These are phyloP conservation scores for Pseudoatta argentina DNA, from an alignment of 1,140 invertebrate species.

Conservation along the genomic window DNA sequence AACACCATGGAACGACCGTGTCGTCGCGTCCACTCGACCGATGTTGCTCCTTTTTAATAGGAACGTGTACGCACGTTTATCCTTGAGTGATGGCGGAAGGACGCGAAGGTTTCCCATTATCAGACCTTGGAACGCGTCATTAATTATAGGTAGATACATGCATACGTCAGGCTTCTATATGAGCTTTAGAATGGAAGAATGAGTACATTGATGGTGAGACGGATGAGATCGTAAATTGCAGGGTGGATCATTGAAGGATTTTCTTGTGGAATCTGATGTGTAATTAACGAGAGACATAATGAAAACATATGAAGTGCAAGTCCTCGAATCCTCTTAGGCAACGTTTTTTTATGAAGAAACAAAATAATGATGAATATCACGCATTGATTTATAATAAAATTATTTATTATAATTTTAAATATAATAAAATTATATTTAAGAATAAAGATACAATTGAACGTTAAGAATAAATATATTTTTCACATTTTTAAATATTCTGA, in stretches of 20 bases:
- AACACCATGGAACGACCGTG: conserved; percentile 73
- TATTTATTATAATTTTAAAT: too few relatives aligned
- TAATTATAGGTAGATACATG: conserved; percentile 43
- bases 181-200: conserved; percentile 30
- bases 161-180: conserved; percentile 12
- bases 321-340: not conserved
- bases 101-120: conserved; percentile 22
- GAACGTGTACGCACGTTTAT: conserved; percentile 27
- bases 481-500: not conserved
- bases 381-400: not conserved
- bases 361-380: not conserved
- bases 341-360: not conserved
- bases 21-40: conserved; percentile 60
- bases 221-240: conserved; percentile 32
- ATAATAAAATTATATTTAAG: not conserved
- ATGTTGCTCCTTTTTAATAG: conserved; percentile 25
- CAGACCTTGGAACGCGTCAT: conserved; percentile 22
- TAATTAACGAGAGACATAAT: not conserved
- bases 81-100: conserved; percentile 37
- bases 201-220: conserved; percentile 43
- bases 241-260: conserved; percentile 10
- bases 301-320: conserved; percentile 4
- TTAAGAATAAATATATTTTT: not conserved
- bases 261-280: not conserved
- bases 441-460: not conserved